Evolutionary conservation across 2,113 vertebrate species (phyloP).

Genomic region (Manacus vitellinus): DNA sequence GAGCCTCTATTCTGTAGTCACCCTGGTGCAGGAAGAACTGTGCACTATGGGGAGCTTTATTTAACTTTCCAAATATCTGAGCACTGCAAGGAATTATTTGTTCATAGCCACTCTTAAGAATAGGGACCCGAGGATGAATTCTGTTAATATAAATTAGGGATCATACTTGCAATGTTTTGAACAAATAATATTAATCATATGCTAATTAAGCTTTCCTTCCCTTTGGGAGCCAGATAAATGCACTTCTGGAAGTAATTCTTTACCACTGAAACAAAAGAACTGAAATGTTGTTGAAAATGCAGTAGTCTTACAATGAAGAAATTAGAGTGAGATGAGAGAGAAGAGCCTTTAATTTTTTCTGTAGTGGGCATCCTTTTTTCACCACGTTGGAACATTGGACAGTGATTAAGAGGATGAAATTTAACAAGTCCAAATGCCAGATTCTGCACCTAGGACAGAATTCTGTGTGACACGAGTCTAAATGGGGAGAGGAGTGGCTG

Average conservation of each 20-base stretch:
- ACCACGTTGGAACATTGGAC: too few relatives aligned
- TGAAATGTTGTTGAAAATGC: neutral
- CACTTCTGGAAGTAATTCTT: neutral
- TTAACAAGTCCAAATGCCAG: neutral
- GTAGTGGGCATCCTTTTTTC: neutral
- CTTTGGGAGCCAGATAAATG: neutral
- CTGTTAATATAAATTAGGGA: neutral
- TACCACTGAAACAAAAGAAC: neutral
- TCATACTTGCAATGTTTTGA: neutral
- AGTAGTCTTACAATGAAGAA: neutral
- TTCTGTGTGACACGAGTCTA: accelerated
- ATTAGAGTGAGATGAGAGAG: neutral
- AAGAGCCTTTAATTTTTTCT: neutral
- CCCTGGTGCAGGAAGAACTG: neutral
- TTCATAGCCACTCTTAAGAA: neutral
- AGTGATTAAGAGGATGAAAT: neutral
- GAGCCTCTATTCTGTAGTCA: neutral
- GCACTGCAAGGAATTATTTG: neutral
- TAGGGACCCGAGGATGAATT: neutral
- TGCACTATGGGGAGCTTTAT: neutral
- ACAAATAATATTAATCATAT: neutral
- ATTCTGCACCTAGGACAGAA: neutral
- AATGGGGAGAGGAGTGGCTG: neutral
- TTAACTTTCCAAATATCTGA: neutral
- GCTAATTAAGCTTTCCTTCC: neutral